Evolutionary conservation across 2,113 vertebrate species (phyloP), one percentile per base, ranked within the genome.

Genomic region (Calonectris borealis): DNA sequence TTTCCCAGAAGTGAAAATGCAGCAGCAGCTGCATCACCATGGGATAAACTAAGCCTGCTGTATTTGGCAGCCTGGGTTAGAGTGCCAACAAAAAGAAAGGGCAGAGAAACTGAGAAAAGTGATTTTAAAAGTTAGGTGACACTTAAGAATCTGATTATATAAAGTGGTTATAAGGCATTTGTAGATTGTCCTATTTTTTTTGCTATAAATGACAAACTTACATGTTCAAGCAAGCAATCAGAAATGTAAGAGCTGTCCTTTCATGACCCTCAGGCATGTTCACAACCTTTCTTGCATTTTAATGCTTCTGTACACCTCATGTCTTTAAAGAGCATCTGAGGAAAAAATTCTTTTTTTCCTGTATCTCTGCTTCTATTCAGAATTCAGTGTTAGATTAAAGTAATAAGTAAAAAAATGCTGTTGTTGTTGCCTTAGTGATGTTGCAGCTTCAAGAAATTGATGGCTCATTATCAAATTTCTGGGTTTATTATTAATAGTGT

Each of bases 391-490:
- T 91, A 86, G 40, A 84, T 72, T 83, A 83, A 95, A 96, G 31
- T 48, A 93, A 93, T 64, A 80, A 73, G 46, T n/a, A n/a, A 94
- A 96, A 96, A 96, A 86, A 82, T 24, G 29, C 22, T 57, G 26
- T 11, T 87, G 40, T 87, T 91, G 21, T 94, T 91, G 90, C 92
- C 94, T 84, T 76, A 71, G 72, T 70, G 61, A 84, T 93, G 64
- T 58, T 84, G 19, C 46, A 93, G 52, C 22, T 42, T 86, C 79
- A 93, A 17, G 1, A 16, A 96, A 96, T 94, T 90, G n/a, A 78
- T n/a, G 46, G 17, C 44, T 96, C 26, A 88, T 94, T 93, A 93
- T 71, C 72, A 96, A 93, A 96, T 94, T 81, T 83, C 60, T 46
- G 62, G 10, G 4, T 91, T 92, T 94, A 66, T 86, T 94, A 73